Base-by-base conservation (phyloP, 2,797 vertebrate species). In the Microctenopoma stevenorrisi region DNA sequence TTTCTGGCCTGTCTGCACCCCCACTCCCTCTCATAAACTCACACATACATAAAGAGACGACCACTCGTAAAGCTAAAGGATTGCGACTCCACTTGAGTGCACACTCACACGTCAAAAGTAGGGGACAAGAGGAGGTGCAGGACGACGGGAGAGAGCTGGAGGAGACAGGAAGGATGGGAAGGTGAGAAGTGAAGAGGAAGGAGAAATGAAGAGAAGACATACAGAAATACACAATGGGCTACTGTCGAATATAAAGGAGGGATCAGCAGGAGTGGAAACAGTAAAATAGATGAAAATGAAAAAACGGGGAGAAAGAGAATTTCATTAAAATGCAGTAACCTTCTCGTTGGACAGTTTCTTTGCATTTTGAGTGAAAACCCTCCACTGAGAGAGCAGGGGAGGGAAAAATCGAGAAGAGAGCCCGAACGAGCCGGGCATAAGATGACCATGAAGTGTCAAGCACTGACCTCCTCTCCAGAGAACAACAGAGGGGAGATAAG, bases 1-100 rank as follows among this genome's bases (percentile, higher is more conserved):
- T 88, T 85, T 79, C 76, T 67, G 66, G 73, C 68, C 76, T 33
- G 74, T 61, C 68, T 53, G 46, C 64, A 18, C 53, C 54, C 40
- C 1, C 7, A 4, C 28, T 18, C 16, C 25, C 37, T 47, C 25
- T 48, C 51, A 72, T 26, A 57, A 18, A 53, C 30, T 37, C n/a
- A 37, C 4, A 64, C 48, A 28, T 14, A 50, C 48, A 65, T 16
- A 58, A 46, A 81, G 64, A 81, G 67, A 68, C 80, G 78, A 72
- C 63, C 78, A 70, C 74, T 78, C 40, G 25, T 85, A 86, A 88
- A 89, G 79, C 88, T 87, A 84, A 90, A 89, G 78, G 65, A 87
- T 63, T 78, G 79, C 77, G 81, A 84, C 5, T 64, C 72, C 64
- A 59, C 78, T 78, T 67, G 71, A 79, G 79, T 79, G 72, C 75